These are phyloP conservation scores for Pagetopsis macropterus DNA, from an alignment of 2,797 vertebrate genomes.

Conservation along the genomic window DNA sequence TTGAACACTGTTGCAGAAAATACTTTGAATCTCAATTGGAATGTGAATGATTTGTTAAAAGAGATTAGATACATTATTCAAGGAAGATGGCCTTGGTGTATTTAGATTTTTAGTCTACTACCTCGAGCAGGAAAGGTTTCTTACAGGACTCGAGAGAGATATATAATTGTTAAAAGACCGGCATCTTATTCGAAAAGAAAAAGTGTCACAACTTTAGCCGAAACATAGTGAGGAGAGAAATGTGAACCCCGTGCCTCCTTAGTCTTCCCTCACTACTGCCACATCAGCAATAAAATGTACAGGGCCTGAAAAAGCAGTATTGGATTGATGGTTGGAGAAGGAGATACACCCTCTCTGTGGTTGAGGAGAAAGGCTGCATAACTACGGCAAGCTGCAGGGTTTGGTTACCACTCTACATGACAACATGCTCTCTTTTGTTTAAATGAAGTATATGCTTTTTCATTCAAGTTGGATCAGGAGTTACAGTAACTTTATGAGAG, in stretches of 20 bases:
- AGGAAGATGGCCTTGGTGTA: neutral
- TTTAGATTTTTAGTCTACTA: neutral
- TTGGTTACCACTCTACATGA: slow-evolving; percentile 21
- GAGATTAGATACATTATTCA: neutral
- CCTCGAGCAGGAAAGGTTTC: neutral
- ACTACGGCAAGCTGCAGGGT: slow-evolving; percentile 18
- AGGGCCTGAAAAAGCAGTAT: slow-evolving; percentile 38
- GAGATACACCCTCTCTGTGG: slow-evolving; percentile 50
- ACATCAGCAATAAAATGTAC: slow-evolving; percentile 64
- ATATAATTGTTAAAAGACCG: slow-evolving; percentile 4
- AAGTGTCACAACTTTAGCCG: slow-evolving; percentile 21
- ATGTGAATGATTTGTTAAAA: slow-evolving; percentile 3
- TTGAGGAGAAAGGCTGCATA: slow-evolving; percentile 30
- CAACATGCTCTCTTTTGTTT: slow-evolving; percentile 30
- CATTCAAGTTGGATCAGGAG: neutral
- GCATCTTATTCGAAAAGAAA: slow-evolving; percentile 5
- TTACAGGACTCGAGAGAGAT: neutral
- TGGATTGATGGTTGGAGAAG: slow-evolving; percentile 35
- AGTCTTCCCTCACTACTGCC: slow-evolving; percentile 38
- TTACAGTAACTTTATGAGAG: neutral
- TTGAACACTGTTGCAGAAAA: neutral
- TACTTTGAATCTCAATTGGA: neutral
- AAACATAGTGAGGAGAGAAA: slow-evolving; percentile 30
- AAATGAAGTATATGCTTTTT: slow-evolving; percentile 11
- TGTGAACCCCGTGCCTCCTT: slow-evolving; percentile 24